These are phyloP conservation scores for Gymnodraco acuticeps DNA, from an alignment of 2,797 vertebrate genomes.

Conservation along the genomic window DNA sequence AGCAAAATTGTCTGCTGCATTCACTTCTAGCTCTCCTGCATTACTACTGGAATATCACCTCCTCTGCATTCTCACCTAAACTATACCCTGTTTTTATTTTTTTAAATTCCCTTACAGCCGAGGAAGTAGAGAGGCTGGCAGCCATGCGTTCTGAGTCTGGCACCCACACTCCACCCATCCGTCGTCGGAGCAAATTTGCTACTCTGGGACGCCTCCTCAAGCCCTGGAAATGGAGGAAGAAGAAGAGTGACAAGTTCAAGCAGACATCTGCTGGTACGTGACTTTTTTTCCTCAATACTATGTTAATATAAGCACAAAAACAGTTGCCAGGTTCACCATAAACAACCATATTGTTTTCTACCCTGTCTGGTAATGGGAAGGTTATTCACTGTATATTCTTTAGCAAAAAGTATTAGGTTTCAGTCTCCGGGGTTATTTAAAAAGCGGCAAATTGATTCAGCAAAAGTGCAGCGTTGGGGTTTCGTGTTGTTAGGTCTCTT, in stretches of 20 bases:
- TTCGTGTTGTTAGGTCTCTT: constrained; percentile 60
- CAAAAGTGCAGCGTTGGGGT: constrained; percentile 51
- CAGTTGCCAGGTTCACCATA: neutral
- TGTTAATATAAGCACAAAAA: neutral
- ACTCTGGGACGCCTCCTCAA: constrained; percentile 96
- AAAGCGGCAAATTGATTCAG: constrained; percentile 66
- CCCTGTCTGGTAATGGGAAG: neutral
- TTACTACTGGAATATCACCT: constrained; percentile 31
- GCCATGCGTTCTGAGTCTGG: constrained; percentile 96
- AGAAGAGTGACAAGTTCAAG: constrained; percentile 99
- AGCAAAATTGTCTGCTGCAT: constrained; percentile 38
- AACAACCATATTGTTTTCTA: constrained; percentile 2
- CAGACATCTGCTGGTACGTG: constrained; percentile 94
- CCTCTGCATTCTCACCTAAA: constrained; percentile 45
- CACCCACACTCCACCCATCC: constrained; percentile 94
- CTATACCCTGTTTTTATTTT: neutral
- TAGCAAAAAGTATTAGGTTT: constrained; percentile 34
- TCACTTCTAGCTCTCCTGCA: constrained; percentile 17
- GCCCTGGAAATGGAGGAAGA: constrained; percentile 99
- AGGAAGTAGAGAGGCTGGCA: constrained; percentile 97
- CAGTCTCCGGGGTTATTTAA: constrained; percentile 52
- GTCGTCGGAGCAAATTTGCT: constrained; percentile 95
- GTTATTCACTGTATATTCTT: constrained; percentile 10
- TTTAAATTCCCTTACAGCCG: constrained; percentile 82
- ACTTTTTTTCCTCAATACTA: neutral